Evolutionary conservation across 2,888 invertebrate genomes (phyloP), one percentile per base, ranked within the genome.

Genomic region (Polyommatus icarus): DNA sequence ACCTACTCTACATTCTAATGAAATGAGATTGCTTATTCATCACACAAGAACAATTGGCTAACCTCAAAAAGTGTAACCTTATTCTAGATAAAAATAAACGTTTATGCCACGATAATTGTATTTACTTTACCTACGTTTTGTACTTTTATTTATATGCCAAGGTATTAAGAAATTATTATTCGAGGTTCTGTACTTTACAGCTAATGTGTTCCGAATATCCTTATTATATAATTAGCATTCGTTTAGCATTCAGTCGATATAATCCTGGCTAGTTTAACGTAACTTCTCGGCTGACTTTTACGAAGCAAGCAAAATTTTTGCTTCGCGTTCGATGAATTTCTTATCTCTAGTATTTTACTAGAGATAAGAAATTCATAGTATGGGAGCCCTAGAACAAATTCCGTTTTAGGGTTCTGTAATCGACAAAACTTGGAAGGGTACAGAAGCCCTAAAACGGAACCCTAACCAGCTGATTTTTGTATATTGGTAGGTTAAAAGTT

Each of bases 61-160:
- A 72, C 72, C 72, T 72, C 36, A n/a, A 72, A 72, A 72, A 72
- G 36, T 71, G 15, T 40, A 72, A 72, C 72, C 40, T 72, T 72
- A 72, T 72, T 72, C 72, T 72, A 72, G 72, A 72, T 72, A 72
- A 72, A 72, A 32, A 29, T 29, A 67, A 67, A 67, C 29, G 67
- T 72, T 36, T 72, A 72, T 18, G 7, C 71, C 18, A 71, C 36
- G 72, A 72, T 72, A 72, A 32, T 24, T 71, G 71, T 36, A 32
- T n/a, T 32, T 67, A 67, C 29, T 67, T 67, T 32, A 67, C 29
- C 18, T 67, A 67, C 29, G 29, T 67, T 67, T 32, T 67, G 67
- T 67, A 67, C 32, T 32, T 67, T 67, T 67, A 59, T 61, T 67
- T 67, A 67, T 67, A 67, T 15, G 72, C 36, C 40, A 72, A 72